phyloP scores from a whole-genome alignment of 2,888 invertebrate species.

The Thecophora atra region DNA sequence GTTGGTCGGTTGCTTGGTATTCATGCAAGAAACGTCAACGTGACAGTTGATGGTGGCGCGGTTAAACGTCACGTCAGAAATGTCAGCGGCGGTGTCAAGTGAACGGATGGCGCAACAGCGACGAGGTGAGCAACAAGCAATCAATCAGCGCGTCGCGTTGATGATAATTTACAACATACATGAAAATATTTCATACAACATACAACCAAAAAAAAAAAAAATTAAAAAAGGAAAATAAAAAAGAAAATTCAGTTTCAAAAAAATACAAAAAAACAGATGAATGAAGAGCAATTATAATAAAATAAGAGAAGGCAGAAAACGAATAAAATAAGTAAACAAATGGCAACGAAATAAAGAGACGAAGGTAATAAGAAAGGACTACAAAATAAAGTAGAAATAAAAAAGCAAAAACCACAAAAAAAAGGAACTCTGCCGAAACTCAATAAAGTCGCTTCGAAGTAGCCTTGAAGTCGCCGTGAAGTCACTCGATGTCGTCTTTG shows the following conservation, averaged over 20 bases:
- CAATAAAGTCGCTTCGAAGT: background rate
- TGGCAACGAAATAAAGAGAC: no score
- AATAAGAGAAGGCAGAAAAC: no score
- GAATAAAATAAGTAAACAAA: no score
- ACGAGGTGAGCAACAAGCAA: background rate
- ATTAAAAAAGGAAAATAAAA: background rate
- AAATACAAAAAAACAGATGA: no score
- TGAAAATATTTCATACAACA: background rate
- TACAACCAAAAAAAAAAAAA: background rate
- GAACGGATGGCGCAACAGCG: slow-evolving; percentile 10
- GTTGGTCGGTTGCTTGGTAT: background rate
- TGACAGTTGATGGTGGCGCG: slow-evolving; percentile 13
- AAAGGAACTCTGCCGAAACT: no score
- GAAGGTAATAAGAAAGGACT: no score
- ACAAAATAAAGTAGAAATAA: no score
- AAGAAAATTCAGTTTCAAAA: no score
- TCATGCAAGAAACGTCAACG: background rate
- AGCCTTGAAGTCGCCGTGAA: background rate
- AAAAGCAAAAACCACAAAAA: no score
- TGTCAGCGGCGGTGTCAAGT: slow-evolving; percentile 24
- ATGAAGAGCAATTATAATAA: no score
- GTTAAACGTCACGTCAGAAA: slow-evolving; percentile 6
- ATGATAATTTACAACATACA: background rate
- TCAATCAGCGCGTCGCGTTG: slow-evolving; percentile 15
- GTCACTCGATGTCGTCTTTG: background rate